phyloP scores from a whole-genome alignment of 2,797 vertebrate species.

The Silurus aristotelis region DNA sequence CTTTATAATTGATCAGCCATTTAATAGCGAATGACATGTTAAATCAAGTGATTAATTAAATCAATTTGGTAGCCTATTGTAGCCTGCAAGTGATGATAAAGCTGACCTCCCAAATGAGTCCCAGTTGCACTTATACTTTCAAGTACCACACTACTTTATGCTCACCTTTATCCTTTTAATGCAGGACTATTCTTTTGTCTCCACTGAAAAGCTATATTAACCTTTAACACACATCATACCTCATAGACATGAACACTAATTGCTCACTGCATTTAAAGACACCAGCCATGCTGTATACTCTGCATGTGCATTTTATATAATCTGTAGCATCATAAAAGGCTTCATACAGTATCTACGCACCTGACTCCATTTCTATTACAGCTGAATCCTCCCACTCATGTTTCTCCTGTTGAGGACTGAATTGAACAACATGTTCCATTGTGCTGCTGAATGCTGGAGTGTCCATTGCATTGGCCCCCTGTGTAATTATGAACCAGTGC shows the following conservation, averaged over 20 bases:
- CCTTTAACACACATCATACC: neutral
- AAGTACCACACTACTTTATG: constrained; percentile 23
- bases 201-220: constrained; percentile 1
- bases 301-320: neutral
- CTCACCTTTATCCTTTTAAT: constrained; percentile 13
- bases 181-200: neutral
- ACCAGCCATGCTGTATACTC: neutral
- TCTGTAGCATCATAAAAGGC: constrained; percentile 1
- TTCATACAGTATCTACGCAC: neutral
- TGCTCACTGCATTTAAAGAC: neutral
- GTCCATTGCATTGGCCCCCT: constrained; percentile 23
- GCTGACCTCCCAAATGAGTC: constrained; percentile 42
- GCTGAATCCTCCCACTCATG: constrained; percentile 27
- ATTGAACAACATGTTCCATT: constrained; percentile 41
- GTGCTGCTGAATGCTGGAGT: constrained; percentile 21
- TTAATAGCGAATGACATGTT: constrained; percentile 51
- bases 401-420: constrained; percentile 28
- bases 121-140: constrained; percentile 25
- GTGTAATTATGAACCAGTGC: constrained; percentile 40
- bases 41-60: constrained; percentile 55
- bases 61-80: constrained; percentile 46
- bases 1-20: constrained; percentile 43
- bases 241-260: neutral
- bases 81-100: constrained; percentile 39
- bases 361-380: constrained; percentile 20